Evolutionary conservation across 2,888 invertebrate species (phyloP).

Genomic region (Aleiodes leptofemur): DNA sequence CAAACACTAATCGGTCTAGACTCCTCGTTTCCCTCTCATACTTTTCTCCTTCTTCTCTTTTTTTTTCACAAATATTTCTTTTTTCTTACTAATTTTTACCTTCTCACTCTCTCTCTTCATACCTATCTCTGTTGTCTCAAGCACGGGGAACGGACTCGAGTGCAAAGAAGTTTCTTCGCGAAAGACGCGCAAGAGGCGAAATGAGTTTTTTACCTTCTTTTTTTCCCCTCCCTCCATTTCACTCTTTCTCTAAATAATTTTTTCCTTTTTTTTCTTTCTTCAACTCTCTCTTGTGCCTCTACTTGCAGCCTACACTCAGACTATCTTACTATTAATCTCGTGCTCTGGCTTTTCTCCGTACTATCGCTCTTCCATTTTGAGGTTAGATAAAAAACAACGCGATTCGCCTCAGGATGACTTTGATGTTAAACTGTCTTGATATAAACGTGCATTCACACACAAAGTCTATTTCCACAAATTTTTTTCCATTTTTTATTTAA

Average conservation of each 20-base stretch:
- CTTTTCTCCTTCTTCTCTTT: slow-evolving; percentile 36
- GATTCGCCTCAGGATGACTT: slow-evolving; percentile 28
- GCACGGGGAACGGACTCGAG: slow-evolving; percentile 34
- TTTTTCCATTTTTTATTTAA: background rate
- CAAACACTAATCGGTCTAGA: slow-evolving; percentile 72
- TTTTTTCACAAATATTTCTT: slow-evolving; percentile 18
- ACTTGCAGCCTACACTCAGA: slow-evolving; percentile 35
- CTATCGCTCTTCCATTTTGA: slow-evolving; percentile 37
- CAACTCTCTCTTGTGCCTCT: slow-evolving; percentile 2
- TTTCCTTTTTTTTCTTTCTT: background rate
- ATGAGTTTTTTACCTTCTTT: slow-evolving; percentile 21
- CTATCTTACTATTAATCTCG: slow-evolving; percentile 47
- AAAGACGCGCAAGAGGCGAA: slow-evolving; percentile 15
- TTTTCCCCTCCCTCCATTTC: background rate
- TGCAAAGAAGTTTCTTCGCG: slow-evolving; percentile 45
- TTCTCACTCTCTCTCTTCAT: background rate
- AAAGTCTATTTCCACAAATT: slow-evolving; percentile 12
- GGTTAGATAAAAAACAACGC: slow-evolving; percentile 29
- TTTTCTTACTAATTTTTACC: background rate
- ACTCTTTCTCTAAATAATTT: too few relatives aligned
- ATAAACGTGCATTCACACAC: slow-evolving; percentile 31
- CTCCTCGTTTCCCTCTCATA: slow-evolving; percentile 56
- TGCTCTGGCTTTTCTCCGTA: slow-evolving; percentile 40
- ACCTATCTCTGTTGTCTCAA: slow-evolving; percentile 38
- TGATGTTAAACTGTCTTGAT: slow-evolving; percentile 32